These are phyloP conservation scores for Lithophane socia DNA, from an alignment of 2,888 invertebrate species.

Conservation along the genomic window DNA sequence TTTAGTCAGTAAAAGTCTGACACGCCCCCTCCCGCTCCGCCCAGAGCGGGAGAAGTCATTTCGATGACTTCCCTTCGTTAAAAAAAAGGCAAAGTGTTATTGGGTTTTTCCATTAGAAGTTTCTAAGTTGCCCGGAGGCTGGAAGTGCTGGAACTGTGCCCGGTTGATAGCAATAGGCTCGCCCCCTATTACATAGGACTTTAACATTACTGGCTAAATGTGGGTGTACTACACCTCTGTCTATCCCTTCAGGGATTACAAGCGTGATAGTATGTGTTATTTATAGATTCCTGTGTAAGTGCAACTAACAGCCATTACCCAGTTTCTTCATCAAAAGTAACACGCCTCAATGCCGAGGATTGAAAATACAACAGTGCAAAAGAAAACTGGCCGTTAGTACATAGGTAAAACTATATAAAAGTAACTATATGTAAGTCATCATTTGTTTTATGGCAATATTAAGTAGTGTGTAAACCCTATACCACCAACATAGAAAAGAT, in stretches of 20 bases:
- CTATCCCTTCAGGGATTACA: neutral
- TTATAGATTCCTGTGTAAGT: too few relatives aligned
- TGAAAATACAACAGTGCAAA: too few relatives aligned
- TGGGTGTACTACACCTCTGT: neutral
- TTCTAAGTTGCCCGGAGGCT: neutral
- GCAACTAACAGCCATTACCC: too few relatives aligned
- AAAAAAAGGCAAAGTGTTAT: neutral
- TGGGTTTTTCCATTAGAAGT: neutral
- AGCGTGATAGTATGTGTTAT: neutral
- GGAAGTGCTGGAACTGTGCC: neutral
- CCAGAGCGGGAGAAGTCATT: too few relatives aligned
- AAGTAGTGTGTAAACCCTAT: neutral
- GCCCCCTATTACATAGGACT: neutral
- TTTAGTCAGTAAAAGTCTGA: too few relatives aligned
- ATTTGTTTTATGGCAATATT: constrained; percentile 10
- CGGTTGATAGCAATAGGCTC: neutral
- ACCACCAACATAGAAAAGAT: constrained; percentile 2
- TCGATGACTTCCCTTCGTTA: too few relatives aligned
- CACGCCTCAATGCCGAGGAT: too few relatives aligned
- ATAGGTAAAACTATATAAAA: neutral
- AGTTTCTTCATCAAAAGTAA: too few relatives aligned
- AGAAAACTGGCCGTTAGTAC: too few relatives aligned
- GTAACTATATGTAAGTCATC: neutral
- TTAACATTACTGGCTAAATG: neutral
- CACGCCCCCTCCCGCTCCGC: too few relatives aligned